Conservation (phyloP, 2,888 invertebrate genomes). For the Phanerotoma sp. region DNA sequence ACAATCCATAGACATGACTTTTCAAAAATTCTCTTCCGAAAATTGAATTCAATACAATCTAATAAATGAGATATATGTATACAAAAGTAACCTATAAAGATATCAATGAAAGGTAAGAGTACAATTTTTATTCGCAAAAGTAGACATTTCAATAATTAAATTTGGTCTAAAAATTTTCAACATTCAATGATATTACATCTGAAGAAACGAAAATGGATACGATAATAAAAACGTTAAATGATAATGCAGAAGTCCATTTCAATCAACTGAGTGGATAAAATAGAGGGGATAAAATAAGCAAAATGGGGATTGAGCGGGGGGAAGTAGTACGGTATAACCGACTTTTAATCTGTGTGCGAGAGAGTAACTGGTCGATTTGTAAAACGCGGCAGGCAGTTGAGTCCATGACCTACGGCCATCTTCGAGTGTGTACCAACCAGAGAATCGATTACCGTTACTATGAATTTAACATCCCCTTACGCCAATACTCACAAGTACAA, state of each 20-base stretch:
- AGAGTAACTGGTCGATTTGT: background rate
- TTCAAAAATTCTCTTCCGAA: too few species aligned
- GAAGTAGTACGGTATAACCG: background rate
- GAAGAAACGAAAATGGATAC: too few species aligned
- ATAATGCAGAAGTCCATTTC: background rate
- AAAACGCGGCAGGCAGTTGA: slow-evolving; percentile 9
- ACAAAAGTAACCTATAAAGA: too few species aligned
- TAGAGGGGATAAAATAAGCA: background rate
- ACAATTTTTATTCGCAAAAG: too few species aligned
- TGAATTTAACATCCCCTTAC: slow-evolving; percentile 12
- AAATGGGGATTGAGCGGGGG: background rate
- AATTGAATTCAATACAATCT: too few species aligned
- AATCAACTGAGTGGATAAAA: background rate
- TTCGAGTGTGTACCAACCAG: slow-evolving; percentile 15
- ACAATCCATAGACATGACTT: too few species aligned
- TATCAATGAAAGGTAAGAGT: too few species aligned
- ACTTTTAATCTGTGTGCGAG: slow-evolving; percentile 2
- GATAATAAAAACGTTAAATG: background rate
- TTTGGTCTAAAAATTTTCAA: too few species aligned
- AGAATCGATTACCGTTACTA: slow-evolving; percentile 20
- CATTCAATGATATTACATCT: too few species aligned
- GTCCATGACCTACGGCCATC: slow-evolving; percentile 28
- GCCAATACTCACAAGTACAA: background rate
- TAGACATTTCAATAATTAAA: too few species aligned
- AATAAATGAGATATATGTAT: too few species aligned